Base-by-base conservation (phyloP, 2,888 invertebrate species). In the Monopis laevigella region DNA sequence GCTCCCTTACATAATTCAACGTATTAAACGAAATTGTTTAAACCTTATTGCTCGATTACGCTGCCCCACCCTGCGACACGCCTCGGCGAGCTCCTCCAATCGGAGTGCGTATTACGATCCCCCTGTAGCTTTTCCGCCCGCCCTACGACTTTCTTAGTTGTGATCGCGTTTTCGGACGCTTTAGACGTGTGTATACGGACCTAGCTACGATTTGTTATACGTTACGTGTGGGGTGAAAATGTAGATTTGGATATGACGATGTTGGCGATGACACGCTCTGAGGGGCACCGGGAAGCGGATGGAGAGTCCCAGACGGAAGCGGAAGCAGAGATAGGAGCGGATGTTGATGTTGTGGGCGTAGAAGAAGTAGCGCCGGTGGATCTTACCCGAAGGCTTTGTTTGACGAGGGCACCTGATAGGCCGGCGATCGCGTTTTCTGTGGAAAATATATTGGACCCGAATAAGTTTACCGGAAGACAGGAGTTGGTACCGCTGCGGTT, bases 361-460 rank as follows among this genome's bases (percentile, higher is more conserved):
- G 80, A 78, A 43, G 78, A 78, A 45, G 74, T 73, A 2, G 80
- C 78, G 8, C 78, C 78, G 2, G 78, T 80, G 7, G 80, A 80
- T 53, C 52, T 80, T 7, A 81, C 77, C 36, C 57, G 82, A 41
- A 71, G 84, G 27, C 68, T 85, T 41, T 82, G 83, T 36, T 75
- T 84, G 45, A 87, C 86, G 39, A 71, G 88, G 53, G 67, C 78
- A 2, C 72, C 75, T 1, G 78, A 87, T 84, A 51, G 84, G 40
- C 60, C 71, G 1, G 63, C 73, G 2, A 78, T 93, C 48, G 92
- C 93, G 12, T 94, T 94, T 71, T 93, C 93, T 3, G 94, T 94
- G 14, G 93, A 94, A 74, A 94, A 94, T 60, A 94, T 94, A 48
- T 73, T 94, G 51, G 93, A 94, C 68, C 94, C 94, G 2, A 93